phyloP scores from a whole-genome alignment of 2,797 vertebrate genomes.

The Chrysocyon brachyurus region DNA sequence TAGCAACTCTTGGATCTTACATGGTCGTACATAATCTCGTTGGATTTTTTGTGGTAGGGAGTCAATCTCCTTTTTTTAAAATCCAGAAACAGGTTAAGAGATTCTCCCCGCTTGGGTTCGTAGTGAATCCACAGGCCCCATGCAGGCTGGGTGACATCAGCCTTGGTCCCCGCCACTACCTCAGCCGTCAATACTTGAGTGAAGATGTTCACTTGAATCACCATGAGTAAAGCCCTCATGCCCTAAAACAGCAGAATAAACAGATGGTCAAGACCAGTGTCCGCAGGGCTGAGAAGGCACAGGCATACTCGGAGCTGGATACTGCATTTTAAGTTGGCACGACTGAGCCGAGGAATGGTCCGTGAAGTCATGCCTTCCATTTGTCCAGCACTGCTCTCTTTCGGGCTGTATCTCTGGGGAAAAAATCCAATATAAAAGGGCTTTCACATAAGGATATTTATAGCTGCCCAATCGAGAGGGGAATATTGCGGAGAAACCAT shows the following conservation, averaged over 20 bases:
- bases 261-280: neutral
- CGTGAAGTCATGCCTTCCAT: accelerated
- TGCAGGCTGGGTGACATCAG: neutral
- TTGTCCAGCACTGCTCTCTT: neutral
- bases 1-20: neutral
- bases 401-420: neutral
- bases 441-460: neutral
- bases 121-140: no score
- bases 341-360: accelerated
- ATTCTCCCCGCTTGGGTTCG: neutral
- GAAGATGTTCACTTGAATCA: neutral
- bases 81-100: neutral
- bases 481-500: neutral
- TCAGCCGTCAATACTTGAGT: neutral
- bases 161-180: accelerated
- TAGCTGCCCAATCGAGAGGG: neutral
- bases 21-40: neutral
- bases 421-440: neutral
- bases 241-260: neutral
- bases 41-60: neutral
- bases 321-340: accelerated
- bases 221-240: neutral
- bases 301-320: accelerated
- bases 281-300: neutral
- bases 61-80: neutral